phyloP scores from a whole-genome alignment of 2,797 vertebrate species.

The Amblyraja radiata region DNA sequence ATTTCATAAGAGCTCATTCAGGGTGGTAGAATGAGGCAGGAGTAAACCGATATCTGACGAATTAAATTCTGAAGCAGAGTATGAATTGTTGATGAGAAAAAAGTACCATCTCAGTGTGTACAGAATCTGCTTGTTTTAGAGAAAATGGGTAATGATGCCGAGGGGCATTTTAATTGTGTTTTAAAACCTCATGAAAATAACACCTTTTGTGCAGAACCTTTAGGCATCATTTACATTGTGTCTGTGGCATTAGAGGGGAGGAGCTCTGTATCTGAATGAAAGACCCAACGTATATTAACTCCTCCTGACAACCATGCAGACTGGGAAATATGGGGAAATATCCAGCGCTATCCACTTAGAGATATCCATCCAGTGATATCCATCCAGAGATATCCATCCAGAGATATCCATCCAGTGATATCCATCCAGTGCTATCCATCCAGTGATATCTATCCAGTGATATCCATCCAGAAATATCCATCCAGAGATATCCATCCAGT shows the following conservation, averaged over 20 bases:
- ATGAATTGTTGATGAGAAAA: too few relatives aligned
- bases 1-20: constrained; percentile 17
- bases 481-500: too few relatives aligned
- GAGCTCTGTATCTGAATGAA: not conserved
- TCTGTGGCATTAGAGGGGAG: not conserved
- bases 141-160: not conserved
- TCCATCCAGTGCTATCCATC: not conserved
- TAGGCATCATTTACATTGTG: not conserved
- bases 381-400: too few relatives aligned
- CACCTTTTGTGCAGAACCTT: not conserved
- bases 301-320: not conserved
- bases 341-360: too few relatives aligned
- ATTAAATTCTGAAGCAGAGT: not conserved
- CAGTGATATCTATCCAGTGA: too few relatives aligned
- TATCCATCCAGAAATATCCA: too few relatives aligned
- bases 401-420: not conserved
- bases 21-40: not conserved
- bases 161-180: not conserved
- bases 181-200: not conserved
- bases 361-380: too few relatives aligned
- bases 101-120: not conserved
- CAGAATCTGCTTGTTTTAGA: not conserved
- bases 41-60: not conserved
- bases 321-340: not conserved
- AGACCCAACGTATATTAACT: not conserved